Percentiles rank a stretch among this genome's conserved stretches.
Conservation (phyloP, 2,113 vertebrate genomes). For the Actinemys pallida region DNA sequence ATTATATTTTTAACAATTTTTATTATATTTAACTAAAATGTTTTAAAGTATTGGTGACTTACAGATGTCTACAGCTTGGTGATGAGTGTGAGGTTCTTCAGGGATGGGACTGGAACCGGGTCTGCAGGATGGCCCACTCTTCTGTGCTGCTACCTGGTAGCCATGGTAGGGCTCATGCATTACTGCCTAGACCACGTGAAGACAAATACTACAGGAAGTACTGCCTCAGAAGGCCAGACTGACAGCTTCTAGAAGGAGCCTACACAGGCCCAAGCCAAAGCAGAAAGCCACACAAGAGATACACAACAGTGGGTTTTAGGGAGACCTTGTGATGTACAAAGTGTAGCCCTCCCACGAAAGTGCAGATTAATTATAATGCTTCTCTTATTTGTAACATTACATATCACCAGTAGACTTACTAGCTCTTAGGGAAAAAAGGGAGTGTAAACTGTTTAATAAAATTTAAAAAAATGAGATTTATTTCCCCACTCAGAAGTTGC, state of each 20-base stretch:
- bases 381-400: not conserved
- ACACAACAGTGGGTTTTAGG: not conserved
- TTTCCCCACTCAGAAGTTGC: not conserved
- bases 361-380: not conserved
- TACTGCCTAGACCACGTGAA: no score
- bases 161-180: no score
- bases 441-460: not conserved
- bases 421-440: rapidly evolving
- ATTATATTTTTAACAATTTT: not conserved
- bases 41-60: not conserved
- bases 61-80: not conserved
- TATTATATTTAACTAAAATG: not conserved
- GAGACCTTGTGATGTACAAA: not conserved
- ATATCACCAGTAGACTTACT: not conserved
- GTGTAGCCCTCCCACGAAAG: not conserved
- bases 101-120: not conserved
- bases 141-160: no score
- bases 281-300: not conserved
- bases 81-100: not conserved
- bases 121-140: not conserved
- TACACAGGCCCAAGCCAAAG: not conserved
- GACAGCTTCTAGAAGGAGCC: not conserved
- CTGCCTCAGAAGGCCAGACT: no score
- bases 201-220: no score
- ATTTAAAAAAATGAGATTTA: not conserved